Conservation (phyloP, 2,888 invertebrate genomes). For the Drepana falcataria region DNA sequence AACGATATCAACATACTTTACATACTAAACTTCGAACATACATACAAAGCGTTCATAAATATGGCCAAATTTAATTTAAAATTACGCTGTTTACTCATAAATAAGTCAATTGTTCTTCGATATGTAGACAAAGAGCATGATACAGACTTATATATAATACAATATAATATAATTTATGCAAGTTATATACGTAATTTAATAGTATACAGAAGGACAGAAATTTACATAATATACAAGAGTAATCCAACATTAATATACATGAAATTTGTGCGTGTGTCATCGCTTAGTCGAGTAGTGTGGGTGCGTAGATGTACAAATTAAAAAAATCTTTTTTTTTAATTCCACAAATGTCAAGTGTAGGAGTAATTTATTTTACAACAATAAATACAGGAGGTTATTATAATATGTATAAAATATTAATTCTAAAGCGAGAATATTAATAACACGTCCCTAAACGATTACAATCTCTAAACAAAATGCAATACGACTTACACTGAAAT, state of each 20-base stretch:
- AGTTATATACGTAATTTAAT: constrained; percentile 9
- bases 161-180: background rate
- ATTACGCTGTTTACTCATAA: background rate
- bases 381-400: constrained; percentile 11
- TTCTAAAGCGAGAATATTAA: constrained; percentile 50
- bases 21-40: constrained; percentile 13
- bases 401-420: constrained; percentile 33
- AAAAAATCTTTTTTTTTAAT: constrained; percentile 11
- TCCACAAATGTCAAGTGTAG: constrained; percentile 16
- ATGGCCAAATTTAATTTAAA: constrained; percentile 3
- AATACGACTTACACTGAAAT: constrained; percentile 61
- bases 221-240: constrained; percentile 58
- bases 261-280: constrained; percentile 27
- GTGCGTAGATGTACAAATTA: constrained; percentile 1
- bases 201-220: constrained; percentile 29
- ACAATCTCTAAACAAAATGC: constrained; percentile 65
- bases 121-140: background rate
- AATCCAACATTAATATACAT: constrained; percentile 25
- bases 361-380: constrained; percentile 26
- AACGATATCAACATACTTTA: constrained; percentile 23
- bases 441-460: constrained; percentile 54
- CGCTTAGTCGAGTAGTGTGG: constrained; percentile 5
- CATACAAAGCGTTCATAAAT: constrained; percentile 15
- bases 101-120: background rate
- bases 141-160: background rate